Conservation (phyloP, 2,797 vertebrate species). For the Paedocypris micromegethes region DNA sequence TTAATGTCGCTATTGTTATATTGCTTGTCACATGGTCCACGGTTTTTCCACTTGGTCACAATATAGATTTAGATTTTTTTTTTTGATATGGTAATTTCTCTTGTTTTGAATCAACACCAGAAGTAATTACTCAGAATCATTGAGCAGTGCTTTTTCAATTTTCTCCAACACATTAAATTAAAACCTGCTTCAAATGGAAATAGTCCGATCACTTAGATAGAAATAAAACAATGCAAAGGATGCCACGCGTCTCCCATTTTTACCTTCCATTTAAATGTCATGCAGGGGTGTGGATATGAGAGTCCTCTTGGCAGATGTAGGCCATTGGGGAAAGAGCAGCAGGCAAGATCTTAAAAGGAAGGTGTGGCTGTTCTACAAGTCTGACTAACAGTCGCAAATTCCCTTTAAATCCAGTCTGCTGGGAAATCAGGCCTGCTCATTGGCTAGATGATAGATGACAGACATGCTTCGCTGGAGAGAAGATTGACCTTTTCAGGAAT, state of each 20-base stretch:
- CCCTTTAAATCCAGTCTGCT: constrained; percentile 84
- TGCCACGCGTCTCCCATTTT: not conserved
- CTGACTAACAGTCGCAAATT: constrained; percentile 83
- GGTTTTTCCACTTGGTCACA: constrained; percentile 16
- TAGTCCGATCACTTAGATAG: not conserved
- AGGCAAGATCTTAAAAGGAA: constrained; percentile 85
- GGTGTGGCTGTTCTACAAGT: constrained; percentile 78
- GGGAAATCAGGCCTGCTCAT: constrained; percentile 66
- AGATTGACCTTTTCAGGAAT: constrained; percentile 16
- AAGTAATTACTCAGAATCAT: constrained; percentile 19
- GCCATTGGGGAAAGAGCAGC: constrained; percentile 70
- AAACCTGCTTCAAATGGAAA: constrained; percentile 4
- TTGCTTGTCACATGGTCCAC: too few relatives aligned
- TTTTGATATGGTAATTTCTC: not conserved
- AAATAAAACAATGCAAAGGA: not conserved
- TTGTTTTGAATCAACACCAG: constrained; percentile 2
- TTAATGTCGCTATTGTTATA: too few relatives aligned
- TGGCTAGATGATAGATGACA: constrained; percentile 35
- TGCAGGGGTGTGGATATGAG: not conserved
- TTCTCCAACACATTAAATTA: not conserved
- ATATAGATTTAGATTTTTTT: constrained; percentile 8
- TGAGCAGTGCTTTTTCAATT: not conserved
- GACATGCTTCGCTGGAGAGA: constrained; percentile 10
- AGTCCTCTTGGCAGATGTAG: constrained; percentile 27
- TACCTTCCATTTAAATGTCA: constrained; percentile 27